Percentiles rank a stretch among this genome's conserved stretches.
phyloP scores from a whole-genome alignment of 1,140 invertebrate species.

The Goniozus legneri region DNA sequence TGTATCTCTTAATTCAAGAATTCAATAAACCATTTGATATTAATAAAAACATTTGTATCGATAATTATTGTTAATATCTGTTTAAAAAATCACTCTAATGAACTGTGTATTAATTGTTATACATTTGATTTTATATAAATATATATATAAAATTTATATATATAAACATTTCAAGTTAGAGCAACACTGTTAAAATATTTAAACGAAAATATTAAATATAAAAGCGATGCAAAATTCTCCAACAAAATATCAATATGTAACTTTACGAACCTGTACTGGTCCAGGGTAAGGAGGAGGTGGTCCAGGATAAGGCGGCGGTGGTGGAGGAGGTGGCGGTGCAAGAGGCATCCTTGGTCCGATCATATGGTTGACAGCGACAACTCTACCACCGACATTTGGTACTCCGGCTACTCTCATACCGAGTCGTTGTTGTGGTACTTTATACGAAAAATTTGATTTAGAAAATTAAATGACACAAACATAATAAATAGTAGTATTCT shows the following conservation, averaged over 20 bases:
- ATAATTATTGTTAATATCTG: too few relatives aligned
- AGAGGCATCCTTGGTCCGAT: conserved; percentile 50
- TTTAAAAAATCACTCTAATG: too few relatives aligned
- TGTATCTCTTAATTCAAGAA: too few relatives aligned
- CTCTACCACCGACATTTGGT: conserved; percentile 43
- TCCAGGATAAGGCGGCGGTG: conserved; percentile 67
- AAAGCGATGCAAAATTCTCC: conserved; percentile 34
- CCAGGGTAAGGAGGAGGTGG: conserved; percentile 50
- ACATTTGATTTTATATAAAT: too few relatives aligned
- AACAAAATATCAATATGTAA: conserved; percentile 12
- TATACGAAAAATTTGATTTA: conserved; percentile 24
- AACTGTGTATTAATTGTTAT: too few relatives aligned
- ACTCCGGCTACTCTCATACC: conserved; percentile 43
- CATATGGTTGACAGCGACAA: conserved; percentile 49
- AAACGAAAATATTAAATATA: conserved; percentile 28
- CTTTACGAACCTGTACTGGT: conserved; percentile 44
- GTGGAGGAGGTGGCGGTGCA: conserved; percentile 61
- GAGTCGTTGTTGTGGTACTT: conserved; percentile 43
- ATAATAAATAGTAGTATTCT: neutral
- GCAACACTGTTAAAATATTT: conserved; percentile 25
- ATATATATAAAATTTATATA: too few relatives aligned
- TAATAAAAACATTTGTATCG: too few relatives aligned
- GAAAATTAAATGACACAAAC: conserved; percentile 1
- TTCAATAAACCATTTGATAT: too few relatives aligned
- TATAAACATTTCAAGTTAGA: conserved; percentile 22